phyloP scores from a whole-genome alignment of 2,113 vertebrate species.

The Calidris pygmaea region DNA sequence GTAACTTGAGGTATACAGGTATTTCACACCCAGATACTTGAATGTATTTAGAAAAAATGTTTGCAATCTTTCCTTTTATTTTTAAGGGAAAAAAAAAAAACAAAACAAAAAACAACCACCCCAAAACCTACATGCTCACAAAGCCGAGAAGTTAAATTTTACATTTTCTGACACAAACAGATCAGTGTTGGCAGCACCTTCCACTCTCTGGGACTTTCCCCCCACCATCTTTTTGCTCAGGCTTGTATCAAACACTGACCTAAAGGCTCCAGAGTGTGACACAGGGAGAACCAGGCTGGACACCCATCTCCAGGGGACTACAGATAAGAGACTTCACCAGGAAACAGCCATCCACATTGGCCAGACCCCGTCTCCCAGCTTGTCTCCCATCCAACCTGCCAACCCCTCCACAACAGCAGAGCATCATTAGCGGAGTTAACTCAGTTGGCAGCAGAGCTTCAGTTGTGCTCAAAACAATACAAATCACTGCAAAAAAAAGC shows the following conservation, averaged over 20 bases:
- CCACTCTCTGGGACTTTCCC: not conserved
- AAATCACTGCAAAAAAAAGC: not conserved
- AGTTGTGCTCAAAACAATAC: fast-evolving
- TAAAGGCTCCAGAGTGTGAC: fast-evolving
- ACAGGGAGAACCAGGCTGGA: not conserved
- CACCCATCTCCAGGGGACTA: fast-evolving
- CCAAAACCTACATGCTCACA: not conserved
- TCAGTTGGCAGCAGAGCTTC: not conserved
- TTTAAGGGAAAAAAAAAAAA: not conserved
- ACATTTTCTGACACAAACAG: not conserved
- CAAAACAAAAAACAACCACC: too few relatives aligned
- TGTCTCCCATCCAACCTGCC: not conserved
- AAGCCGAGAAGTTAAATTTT: not conserved
- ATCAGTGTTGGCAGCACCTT: not conserved
- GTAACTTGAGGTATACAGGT: not conserved
- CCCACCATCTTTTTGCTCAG: fast-evolving
- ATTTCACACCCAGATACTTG: not conserved
- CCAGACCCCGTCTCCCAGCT: not conserved
- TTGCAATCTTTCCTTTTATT: too few relatives aligned
- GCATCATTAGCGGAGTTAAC: fast-evolving
- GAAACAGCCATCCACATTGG: fast-evolving
- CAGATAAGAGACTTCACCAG: not conserved
- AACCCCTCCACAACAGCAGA: fast-evolving
- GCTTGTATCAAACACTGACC: fast-evolving
- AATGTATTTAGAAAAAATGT: not conserved